Conservation (phyloP, 2,113 vertebrate genomes). For the Daubentonia madagascariensis region DNA sequence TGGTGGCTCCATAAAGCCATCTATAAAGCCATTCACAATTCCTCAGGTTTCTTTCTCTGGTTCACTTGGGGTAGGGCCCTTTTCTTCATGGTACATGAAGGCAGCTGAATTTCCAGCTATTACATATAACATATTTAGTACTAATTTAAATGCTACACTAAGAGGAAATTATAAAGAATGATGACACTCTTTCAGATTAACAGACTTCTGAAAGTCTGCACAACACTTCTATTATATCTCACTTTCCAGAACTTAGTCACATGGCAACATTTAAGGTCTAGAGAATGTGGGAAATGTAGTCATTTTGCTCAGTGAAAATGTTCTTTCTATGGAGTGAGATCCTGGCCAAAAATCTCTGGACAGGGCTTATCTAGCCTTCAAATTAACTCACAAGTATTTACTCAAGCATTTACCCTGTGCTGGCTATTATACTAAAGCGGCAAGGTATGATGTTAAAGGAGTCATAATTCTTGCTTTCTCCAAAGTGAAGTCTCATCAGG, state of each 20-base stretch:
- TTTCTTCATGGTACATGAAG: not conserved
- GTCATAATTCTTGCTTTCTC: not conserved
- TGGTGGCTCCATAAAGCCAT: not conserved
- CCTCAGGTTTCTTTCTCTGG: not conserved
- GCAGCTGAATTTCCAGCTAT: not conserved
- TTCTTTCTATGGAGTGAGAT: not conserved
- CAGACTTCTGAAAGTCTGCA: not conserved
- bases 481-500: not conserved
- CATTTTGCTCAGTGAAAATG: not conserved
- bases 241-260: not conserved
- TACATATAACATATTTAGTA: not conserved
- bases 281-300: not conserved
- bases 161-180: not conserved
- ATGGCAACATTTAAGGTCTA: not conserved
- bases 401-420: not conserved
- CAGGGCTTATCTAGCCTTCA: not conserved
- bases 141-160: not conserved
- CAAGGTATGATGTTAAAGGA: not conserved
- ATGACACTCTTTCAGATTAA: not conserved
- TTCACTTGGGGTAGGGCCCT: not conserved
- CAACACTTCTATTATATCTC: not conserved
- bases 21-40: not conserved
- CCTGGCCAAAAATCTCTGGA: not conserved
- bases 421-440: not conserved
- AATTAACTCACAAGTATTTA: not conserved